Conservation (phyloP, 2,113 vertebrate species). For the Craseonycteris thonglongyai region DNA sequence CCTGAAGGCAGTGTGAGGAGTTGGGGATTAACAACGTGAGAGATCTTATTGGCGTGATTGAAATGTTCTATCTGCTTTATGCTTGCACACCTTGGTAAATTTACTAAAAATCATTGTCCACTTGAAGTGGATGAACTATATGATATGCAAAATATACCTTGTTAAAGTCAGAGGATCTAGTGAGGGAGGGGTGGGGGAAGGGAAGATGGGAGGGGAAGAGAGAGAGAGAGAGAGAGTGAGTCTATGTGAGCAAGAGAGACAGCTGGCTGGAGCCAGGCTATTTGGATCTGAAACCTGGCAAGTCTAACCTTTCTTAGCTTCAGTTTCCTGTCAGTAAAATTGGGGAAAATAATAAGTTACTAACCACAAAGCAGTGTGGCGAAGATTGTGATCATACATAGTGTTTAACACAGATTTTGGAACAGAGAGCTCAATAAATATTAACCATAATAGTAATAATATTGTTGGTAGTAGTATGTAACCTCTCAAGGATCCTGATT, state of each 20-base stretch:
- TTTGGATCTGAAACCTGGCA: background rate
- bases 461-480: background rate
- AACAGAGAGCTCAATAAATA: background rate
- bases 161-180: background rate
- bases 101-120: background rate
- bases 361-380: background rate
- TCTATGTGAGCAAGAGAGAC: background rate
- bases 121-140: background rate
- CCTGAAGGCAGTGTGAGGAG: background rate
- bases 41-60: background rate
- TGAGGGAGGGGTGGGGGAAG: background rate
- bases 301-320: background rate
- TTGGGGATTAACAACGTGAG: background rate
- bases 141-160: background rate
- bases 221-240: too few species aligned
- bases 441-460: background rate
- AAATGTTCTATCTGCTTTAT: background rate
- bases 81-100: background rate
- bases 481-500: background rate
- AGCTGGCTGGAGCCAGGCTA: background rate
- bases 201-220: too few species aligned
- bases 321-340: background rate
- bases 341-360: background rate
- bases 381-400: background rate
- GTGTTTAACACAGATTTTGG: background rate